Base-by-base conservation (phyloP, 2,113 vertebrate genomes). In the Steatornis caripensis region DNA sequence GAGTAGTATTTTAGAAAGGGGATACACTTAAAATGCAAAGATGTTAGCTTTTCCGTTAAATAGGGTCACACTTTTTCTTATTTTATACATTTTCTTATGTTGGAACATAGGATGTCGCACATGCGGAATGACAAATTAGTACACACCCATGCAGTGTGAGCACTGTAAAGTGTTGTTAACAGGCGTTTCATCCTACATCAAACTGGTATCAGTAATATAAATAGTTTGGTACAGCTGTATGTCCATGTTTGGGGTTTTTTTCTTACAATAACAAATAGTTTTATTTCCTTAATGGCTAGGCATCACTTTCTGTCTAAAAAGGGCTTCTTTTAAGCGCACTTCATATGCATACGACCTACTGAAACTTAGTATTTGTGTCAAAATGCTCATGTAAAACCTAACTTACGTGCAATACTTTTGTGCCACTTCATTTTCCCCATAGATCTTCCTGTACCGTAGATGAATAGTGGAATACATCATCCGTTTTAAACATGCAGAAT, bases 161-260 rank as follows among this genome's bases (percentile, higher is more conserved):
- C 23, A 45, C 29, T 18, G 32, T 68, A 11, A 76, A 15, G 51
- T 85, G 6, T 4, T 34, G 43, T 23, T 83, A 32, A n/a, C 4
- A 9, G 46, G 10, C 2, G 4, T 66, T 45, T 87, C 23, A 29
- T 68, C 9, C 5, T 9, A 2, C 16, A 54, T 76, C 36, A 69
- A 68, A 64, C 15, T 11, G 30, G 5, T 78, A 49, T 0, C 58
- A 30, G 3, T 43, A n/a, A 57, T 43, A 53, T 5, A 45, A 62
- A 37, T 30, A 45, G 58, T 34, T 36, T 70, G 30, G 24, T 82
- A 48, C 19, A 82, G 51, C 58, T 87, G 7, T 54, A 41, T 20
- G n/a, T 26, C 46, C 0, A 0, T 30, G 6, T 23, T 48, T 70
- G 23, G 0, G 34, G 2, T 4, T 78, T 41, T 69, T 32, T 36